Conservation (phyloP, 1,140 invertebrate species). For the Drosophila nannoptera region DNA sequence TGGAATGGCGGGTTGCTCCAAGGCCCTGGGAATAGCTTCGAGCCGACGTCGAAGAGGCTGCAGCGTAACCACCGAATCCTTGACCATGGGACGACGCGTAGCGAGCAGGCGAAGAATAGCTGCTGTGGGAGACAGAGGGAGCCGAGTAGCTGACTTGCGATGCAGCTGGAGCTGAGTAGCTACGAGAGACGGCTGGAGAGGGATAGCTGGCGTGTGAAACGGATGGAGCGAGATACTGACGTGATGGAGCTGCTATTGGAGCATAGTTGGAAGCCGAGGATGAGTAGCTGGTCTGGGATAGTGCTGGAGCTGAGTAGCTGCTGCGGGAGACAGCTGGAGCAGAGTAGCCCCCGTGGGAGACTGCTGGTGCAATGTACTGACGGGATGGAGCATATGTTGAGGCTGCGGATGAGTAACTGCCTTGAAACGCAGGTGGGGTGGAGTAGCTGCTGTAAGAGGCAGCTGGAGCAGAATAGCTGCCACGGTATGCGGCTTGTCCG, state of each 20-base stretch:
- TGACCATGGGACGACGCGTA: conserved; percentile 19
- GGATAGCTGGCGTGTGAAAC: background rate
- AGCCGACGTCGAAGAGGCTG: conserved; percentile 4
- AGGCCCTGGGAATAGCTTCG: conserved; percentile 18
- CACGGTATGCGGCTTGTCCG: conserved; percentile 13
- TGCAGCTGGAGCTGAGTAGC: conserved; percentile 9
- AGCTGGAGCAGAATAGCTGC: conserved; percentile 19
- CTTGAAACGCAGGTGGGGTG: conserved; percentile 6
- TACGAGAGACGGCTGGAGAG: conserved; percentile 19
- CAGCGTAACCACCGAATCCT: conserved; percentile 18
- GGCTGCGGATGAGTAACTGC: conserved; percentile 21
- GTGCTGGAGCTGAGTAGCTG: conserved; percentile 15
- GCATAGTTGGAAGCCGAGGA: background rate
- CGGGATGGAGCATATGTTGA: conserved; percentile 19
- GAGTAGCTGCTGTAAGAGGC: conserved; percentile 11
- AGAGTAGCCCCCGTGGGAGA: conserved; percentile 12
- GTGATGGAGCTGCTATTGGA: background rate
- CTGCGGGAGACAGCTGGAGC: conserved; percentile 14
- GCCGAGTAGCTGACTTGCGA: conserved; percentile 18
- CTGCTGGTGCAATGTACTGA: conserved; percentile 29
- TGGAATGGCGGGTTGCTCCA: conserved; percentile 12
- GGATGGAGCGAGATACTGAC: background rate
- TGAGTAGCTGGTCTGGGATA: conserved; percentile 14
- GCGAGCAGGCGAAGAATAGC: conserved; percentile 22
- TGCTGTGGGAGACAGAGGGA: conserved; percentile 8